These are phyloP conservation scores for Nomada goodeniana DNA, from an alignment of 2,888 invertebrate genomes.

Conservation along the genomic window DNA sequence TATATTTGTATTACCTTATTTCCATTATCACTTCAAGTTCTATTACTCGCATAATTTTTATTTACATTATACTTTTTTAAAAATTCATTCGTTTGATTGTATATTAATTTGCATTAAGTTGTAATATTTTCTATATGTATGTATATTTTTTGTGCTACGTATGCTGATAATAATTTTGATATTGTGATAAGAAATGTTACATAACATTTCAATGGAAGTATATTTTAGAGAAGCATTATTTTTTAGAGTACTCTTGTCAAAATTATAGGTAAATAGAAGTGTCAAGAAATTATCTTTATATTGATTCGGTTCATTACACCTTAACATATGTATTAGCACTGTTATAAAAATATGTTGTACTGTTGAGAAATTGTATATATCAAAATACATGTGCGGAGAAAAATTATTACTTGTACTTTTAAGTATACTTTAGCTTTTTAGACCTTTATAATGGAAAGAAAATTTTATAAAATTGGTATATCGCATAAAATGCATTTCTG, in stretches of 20 bases:
- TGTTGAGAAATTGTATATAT: no score
- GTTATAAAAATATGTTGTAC: no score
- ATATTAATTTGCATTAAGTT: neutral
- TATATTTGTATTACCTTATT: constrained; percentile 3
- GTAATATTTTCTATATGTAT: neutral
- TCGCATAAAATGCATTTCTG: no score
- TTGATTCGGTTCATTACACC: no score
- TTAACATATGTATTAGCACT: no score
- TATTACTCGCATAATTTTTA: neutral
- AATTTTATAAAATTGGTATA: neutral
- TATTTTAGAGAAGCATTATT: no score
- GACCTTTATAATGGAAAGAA: neutral
- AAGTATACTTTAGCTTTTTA: neutral
- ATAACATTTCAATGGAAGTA: neutral
- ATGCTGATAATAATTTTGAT: neutral
- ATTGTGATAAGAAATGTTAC: neutral
- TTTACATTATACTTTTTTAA: neutral
- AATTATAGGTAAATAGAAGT: no score
- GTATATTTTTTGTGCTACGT: neutral
- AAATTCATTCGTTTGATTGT: neutral
- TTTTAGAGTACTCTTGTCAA: neutral
- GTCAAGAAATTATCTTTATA: no score
- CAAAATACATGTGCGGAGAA: no score
- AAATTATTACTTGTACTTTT: neutral
- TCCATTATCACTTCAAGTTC: neutral